Percentiles rank a stretch among this genome's conserved stretches.
Conservation (phyloP, 2,797 vertebrate genomes). For the Neopelma chrysocephalum region DNA sequence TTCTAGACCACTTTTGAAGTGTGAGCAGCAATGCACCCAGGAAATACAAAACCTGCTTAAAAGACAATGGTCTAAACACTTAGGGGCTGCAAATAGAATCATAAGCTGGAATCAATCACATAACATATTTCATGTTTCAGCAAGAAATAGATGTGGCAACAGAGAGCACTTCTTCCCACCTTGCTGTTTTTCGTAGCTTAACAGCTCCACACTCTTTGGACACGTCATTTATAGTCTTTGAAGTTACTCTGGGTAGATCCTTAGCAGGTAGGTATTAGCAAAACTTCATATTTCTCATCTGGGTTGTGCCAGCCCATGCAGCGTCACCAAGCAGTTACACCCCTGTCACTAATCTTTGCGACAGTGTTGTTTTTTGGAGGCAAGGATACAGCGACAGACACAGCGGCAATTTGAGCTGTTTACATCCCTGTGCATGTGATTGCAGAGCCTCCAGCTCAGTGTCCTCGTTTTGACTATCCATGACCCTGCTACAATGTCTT, state of each 20-base stretch:
- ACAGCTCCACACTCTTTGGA: neutral
- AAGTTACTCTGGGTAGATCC: neutral
- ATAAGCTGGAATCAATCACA: neutral
- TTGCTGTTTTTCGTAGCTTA: neutral
- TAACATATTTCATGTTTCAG: neutral
- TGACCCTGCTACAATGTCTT: slow-evolving; percentile 3
- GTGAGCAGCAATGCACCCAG: neutral
- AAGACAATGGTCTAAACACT: neutral
- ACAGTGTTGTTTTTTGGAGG: neutral
- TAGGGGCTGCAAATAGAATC: neutral
- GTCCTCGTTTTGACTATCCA: neutral
- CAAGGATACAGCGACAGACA: neutral
- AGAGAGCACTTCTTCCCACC: neutral
- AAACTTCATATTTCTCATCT: neutral
- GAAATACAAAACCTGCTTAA: neutral
- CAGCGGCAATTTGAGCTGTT: slow-evolving; percentile 18
- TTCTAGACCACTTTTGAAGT: neutral
- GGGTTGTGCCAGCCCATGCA: neutral
- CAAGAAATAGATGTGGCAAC: neutral
- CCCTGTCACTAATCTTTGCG: neutral
- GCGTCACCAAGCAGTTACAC: neutral
- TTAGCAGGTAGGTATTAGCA: neutral
- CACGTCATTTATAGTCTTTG: neutral
- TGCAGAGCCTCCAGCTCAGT: slow-evolving; percentile 33
- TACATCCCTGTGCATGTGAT: neutral